A percentile compares a stretch with the other conserved stretches of the same genome.
Conservation (phyloP, 35 echinoderm and acorn worm genomes). For the Ophiothrix spiculata region DNA sequence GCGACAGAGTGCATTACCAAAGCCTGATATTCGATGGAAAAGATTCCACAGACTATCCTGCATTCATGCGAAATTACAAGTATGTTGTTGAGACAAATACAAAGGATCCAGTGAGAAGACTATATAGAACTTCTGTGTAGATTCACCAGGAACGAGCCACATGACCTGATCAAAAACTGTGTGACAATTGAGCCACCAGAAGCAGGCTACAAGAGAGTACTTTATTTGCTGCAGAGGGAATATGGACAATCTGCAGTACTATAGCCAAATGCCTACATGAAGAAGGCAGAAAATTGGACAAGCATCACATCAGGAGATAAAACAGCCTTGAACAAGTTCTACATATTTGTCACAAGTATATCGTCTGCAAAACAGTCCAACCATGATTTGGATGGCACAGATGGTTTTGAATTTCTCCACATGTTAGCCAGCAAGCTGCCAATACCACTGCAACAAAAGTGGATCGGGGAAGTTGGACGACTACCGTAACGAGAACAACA, state of each 20-base stretch:
- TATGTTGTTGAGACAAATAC: not conserved
- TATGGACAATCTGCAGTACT: slow-evolving; percentile 16
- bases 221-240: not conserved
- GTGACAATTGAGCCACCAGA: not conserved
- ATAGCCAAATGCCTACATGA: not conserved
- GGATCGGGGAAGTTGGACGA: not conserved
- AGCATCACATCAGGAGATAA: slow-evolving; percentile 3
- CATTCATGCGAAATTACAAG: not conserved
- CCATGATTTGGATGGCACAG: not conserved
- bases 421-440: not conserved
- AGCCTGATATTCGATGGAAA: not conserved
- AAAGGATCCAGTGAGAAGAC: not conserved
- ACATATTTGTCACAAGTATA: not conserved
- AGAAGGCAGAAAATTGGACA: not conserved
- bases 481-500: not conserved
- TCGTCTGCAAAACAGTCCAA: not conserved
- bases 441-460: slow-evolving; percentile 10
- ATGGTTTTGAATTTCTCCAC: not conserved
- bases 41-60: not conserved
- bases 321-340: not conserved
- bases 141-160: not conserved
- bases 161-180: slow-evolving; percentile 4
- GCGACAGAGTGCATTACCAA: not conserved
- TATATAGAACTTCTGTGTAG: not conserved
- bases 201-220: not conserved